Evolutionary conservation across 2,888 invertebrate species (phyloP).

Genomic region (Melanchra persicariae): DNA sequence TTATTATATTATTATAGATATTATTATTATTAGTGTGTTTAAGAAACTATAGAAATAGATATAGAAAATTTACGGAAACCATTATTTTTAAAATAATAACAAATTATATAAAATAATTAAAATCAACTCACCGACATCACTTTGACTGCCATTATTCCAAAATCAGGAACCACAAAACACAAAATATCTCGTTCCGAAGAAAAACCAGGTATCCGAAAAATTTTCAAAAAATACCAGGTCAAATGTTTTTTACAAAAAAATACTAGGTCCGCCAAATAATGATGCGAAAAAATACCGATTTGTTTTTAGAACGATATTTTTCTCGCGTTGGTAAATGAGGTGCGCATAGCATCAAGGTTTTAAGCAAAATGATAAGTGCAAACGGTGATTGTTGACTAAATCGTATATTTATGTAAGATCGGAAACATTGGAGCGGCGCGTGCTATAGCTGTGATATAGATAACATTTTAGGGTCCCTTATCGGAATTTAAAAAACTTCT

Average conservation of each 20-base stretch:
- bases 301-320: constrained; percentile 3
- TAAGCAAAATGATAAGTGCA: constrained; percentile 57
- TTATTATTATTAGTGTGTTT: too few species aligned
- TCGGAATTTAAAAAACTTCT: constrained; percentile 32
- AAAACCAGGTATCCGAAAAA: constrained; percentile 11
- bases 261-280: not conserved
- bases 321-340: constrained; percentile 18
- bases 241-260: constrained; percentile 1
- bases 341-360: constrained; percentile 40
- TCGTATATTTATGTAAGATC: constrained; percentile 53
- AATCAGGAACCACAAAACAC: constrained; percentile 44
- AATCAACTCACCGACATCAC: constrained; percentile 55
- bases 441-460: constrained; percentile 75
- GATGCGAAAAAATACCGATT: not conserved
- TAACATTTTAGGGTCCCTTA: constrained; percentile 64
- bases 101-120: not conserved
- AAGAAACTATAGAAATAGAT: too few species aligned
- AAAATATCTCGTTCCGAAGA: constrained; percentile 7
- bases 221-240: constrained; percentile 6
- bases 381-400: constrained; percentile 47
- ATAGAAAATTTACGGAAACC: not conserved
- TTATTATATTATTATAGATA: too few species aligned
- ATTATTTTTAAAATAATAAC: not conserved
- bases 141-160: constrained; percentile 62
- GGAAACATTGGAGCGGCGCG: constrained; percentile 73